These are phyloP conservation scores for Drosophila diplacantha DNA, from an alignment of 2,888 invertebrate species.

Conservation along the genomic window DNA sequence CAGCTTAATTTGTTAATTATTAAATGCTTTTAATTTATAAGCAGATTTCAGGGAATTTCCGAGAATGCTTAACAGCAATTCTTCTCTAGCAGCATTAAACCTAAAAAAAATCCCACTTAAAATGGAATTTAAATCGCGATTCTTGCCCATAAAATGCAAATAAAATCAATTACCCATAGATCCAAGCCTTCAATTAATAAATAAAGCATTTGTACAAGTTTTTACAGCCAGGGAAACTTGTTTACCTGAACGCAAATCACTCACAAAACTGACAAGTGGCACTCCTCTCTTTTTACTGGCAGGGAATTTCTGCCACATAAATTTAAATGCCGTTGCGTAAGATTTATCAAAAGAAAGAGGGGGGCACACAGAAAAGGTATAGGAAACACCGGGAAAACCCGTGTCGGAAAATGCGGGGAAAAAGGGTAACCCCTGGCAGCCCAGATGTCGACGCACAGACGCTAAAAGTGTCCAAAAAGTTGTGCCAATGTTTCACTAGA, in stretches of 20 bases:
- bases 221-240: slow-evolving; percentile 11
- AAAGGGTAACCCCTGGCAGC: slow-evolving; percentile 17
- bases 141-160: not conserved
- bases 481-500: slow-evolving; percentile 64
- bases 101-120: not conserved
- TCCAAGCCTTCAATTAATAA: not conserved
- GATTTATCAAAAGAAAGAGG: slow-evolving; percentile 22
- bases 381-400: slow-evolving; percentile 13
- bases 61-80: too few relatives aligned
- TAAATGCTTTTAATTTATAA: not conserved
- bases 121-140: not conserved
- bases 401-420: slow-evolving; percentile 5
- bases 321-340: slow-evolving; percentile 20
- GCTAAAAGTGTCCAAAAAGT: slow-evolving; percentile 46
- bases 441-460: slow-evolving; percentile 36
- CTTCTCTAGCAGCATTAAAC: not conserved
- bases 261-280: slow-evolving; percentile 4
- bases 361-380: not conserved
- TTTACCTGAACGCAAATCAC: slow-evolving; percentile 25
- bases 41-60: not conserved
- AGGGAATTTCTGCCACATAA: slow-evolving; percentile 19
- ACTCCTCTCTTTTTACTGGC: not conserved
- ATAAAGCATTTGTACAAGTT: not conserved
- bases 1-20: not conserved
- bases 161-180: not conserved